These are phyloP conservation scores for Oceanites oceanicus DNA, from an alignment of 2,113 vertebrate genomes.

Conservation along the genomic window DNA sequence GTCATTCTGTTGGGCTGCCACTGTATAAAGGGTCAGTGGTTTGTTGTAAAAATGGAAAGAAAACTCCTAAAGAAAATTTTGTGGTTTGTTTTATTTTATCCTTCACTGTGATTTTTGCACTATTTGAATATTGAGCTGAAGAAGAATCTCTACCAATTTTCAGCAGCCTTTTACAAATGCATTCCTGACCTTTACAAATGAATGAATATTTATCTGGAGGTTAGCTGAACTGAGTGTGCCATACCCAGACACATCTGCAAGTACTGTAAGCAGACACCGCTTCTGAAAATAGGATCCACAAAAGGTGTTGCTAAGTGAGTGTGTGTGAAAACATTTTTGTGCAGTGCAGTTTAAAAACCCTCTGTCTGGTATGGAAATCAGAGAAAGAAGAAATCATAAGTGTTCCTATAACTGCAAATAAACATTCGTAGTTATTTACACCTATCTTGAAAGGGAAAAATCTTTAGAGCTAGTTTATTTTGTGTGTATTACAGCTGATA, in stretches of 20 bases:
- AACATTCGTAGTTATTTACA: neutral
- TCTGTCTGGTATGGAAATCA: neutral
- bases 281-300: constrained; percentile 37
- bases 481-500: neutral
- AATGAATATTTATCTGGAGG: neutral
- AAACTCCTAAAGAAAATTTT: neutral
- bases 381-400: neutral
- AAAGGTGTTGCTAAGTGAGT: constrained; percentile 43
- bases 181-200: neutral
- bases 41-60: neutral
- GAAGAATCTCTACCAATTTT: neutral
- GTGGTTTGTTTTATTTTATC: neutral
- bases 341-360: neutral
- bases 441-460: neutral
- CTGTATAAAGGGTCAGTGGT: neutral
- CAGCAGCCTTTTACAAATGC: neutral
- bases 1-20: neutral
- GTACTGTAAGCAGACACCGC: neutral
- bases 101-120: neutral
- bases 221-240: neutral
- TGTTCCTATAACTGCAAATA: neutral
- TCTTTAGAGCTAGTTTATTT: neutral
- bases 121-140: neutral
- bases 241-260: neutral
- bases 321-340: neutral